Evolutionary conservation across 2,888 invertebrate species (phyloP).

Genomic region (Megamerina dolium): DNA sequence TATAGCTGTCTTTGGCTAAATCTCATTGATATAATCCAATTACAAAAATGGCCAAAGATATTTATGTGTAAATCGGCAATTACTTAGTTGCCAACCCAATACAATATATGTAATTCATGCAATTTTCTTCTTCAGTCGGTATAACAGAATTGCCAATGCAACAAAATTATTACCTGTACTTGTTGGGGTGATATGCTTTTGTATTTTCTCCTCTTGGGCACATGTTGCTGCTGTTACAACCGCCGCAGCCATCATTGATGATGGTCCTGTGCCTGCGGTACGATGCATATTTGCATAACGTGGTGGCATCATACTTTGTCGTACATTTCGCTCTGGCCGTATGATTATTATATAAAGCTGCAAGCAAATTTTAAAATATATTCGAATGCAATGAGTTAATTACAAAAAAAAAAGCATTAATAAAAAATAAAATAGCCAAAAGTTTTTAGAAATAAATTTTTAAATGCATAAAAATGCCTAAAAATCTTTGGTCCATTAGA

Average conservation of each 20-base stretch:
- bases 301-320: slow-evolving; percentile 80
- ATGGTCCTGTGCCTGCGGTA: slow-evolving; percentile 56
- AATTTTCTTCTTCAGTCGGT: too few species aligned
- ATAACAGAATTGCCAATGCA: too few species aligned
- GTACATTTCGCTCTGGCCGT: slow-evolving; percentile 81
- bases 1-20: too few species aligned
- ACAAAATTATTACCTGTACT: slow-evolving; percentile 40
- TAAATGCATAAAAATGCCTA: background rate
- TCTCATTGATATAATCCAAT: too few species aligned
- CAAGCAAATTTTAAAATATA: too few species aligned
- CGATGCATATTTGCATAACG: slow-evolving; percentile 59
- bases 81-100: too few species aligned
- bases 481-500: too few species aligned
- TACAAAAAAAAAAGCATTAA: background rate
- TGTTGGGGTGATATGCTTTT: slow-evolving; percentile 56
- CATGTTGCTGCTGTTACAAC: slow-evolving; percentile 63
- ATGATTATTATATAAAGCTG: slow-evolving; percentile 85
- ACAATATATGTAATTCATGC: too few species aligned
- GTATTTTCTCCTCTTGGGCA: slow-evolving; percentile 61
- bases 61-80: too few species aligned
- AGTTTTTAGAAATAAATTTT: background rate
- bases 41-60: too few species aligned
- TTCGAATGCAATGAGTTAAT: too few species aligned
- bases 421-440: background rate
- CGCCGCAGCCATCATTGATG: slow-evolving; percentile 64